Conservation (phyloP, 2,113 vertebrate species). For the Eubucco bourcierii region DNA sequence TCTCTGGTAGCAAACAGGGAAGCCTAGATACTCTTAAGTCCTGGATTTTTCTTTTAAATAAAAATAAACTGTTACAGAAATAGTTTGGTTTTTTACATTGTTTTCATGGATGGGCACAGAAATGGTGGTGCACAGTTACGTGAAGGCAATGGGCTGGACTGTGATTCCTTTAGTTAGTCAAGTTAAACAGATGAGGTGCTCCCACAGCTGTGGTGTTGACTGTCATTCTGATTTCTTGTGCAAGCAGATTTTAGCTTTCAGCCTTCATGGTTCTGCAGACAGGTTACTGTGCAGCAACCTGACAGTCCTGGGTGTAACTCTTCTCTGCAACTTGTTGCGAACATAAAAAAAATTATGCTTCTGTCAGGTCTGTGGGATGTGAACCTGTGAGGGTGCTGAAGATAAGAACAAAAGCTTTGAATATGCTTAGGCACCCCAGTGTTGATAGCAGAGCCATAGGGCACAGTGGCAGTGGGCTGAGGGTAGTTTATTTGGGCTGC, state of each 20-base stretch:
- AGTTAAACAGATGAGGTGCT: background rate
- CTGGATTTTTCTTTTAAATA: background rate
- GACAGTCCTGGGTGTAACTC: background rate
- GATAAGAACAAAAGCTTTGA: background rate
- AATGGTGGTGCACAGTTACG: background rate
- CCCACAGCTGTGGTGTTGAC: background rate
- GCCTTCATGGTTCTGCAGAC: background rate
- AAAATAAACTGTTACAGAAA: background rate
- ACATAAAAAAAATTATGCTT: background rate
- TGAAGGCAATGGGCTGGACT: background rate
- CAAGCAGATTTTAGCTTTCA: background rate
- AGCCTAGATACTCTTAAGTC: background rate
- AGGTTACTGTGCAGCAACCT: background rate
- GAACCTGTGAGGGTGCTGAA: background rate
- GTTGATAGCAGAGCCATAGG: background rate
- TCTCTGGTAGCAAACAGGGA: background rate
- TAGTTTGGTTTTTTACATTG: background rate
- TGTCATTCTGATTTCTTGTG: background rate
- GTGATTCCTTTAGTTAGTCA: background rate
- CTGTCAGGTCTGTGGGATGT: background rate
- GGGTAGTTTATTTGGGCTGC: background rate
- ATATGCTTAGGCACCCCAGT: background rate
- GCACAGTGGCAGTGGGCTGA: background rate
- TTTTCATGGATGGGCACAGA: background rate
- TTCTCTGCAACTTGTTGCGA: background rate